Base-by-base conservation (phyloP, 2,797 vertebrate species). In the Bucorvus abyssinicus region DNA sequence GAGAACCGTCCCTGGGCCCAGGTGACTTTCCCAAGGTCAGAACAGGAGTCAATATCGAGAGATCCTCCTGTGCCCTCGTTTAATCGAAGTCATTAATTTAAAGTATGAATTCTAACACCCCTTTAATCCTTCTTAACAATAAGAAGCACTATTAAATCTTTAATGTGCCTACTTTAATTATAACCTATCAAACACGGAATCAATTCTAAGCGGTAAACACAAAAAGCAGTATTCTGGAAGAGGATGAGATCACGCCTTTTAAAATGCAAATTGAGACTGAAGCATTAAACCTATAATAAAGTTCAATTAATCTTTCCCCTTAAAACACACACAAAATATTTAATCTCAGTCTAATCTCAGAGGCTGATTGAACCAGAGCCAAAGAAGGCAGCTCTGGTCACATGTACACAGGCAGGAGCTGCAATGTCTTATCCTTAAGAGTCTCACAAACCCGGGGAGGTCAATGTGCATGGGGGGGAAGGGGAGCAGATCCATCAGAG, bases 121-220 rank as follows among this genome's bases (percentile, higher is more conserved):
- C 80, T 95, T 96, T 96, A 96, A 97, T 97, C 96, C 95, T 95
- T 61, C 77, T 69, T 81, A 90, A 92, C 94, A 97, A 95, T 95
- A 95, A 96, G 94, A 71, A 96, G 87, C 71, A 32, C 91, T 95
- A 88, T 96, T 96, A 97, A 97, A 96, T 95, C 93, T 92, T 94
- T 95, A 84, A 96, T 94, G 93, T 91, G 93, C 93, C 94, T 74
- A 45, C 90, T 95, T 97, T 96, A 97, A 97, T 97, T 96, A 96
- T 70, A 95, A 70, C 95, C 95, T 93, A 90, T 95, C 95, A 93
- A 93, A 95, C 64, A 84, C 1, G 12, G 94, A 95, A 97, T 97
- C 97, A 85, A 96, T 97, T 67, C 88, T 23, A 84, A 89, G 93
- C 0, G 57, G 94, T 93, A 95, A 97, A 97, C 94, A 96, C 13